Conservation (phyloP, 2,888 invertebrate species). For the Meganola albula region DNA sequence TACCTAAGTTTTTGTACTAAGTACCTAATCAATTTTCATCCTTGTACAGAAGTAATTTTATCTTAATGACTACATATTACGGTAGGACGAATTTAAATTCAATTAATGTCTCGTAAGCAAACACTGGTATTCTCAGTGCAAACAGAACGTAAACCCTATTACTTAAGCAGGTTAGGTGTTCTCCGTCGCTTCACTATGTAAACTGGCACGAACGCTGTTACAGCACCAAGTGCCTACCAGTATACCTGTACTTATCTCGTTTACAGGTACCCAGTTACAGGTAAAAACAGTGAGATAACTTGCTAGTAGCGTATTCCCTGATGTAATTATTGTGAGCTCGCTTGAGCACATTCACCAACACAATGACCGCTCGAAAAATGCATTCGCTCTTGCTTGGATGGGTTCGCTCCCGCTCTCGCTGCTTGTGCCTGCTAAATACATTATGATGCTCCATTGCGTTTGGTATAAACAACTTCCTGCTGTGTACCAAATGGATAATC, state of each 20-base stretch:
- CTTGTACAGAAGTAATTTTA: no score
- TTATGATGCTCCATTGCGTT: slow-evolving; percentile 40
- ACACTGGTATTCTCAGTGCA: slow-evolving; percentile 5
- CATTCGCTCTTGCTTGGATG: slow-evolving; percentile 30
- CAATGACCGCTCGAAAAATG: slow-evolving; percentile 61
- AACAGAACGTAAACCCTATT: slow-evolving; percentile 13
- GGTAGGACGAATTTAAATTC: slow-evolving; percentile 9
- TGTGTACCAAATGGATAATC: slow-evolving; percentile 47
- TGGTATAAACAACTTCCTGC: slow-evolving; percentile 47
- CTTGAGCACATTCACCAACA: slow-evolving; percentile 58
- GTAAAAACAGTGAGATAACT: slow-evolving; percentile 47
- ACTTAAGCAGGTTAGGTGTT: slow-evolving; percentile 11
- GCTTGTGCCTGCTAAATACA: slow-evolving; percentile 28
- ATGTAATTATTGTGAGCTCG: slow-evolving; percentile 66
- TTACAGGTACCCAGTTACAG: slow-evolving; percentile 30
- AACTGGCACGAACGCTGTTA: slow-evolving; percentile 14
- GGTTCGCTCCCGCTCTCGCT: slow-evolving; percentile 17
- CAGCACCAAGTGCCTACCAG: slow-evolving; percentile 15
- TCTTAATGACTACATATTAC: no score
- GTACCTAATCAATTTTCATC: no score
- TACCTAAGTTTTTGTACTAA: no score
- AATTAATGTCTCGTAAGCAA: slow-evolving; percentile 5
- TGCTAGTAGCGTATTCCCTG: slow-evolving; percentile 54
- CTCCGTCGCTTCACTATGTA: slow-evolving; percentile 11
- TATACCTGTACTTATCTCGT: slow-evolving; percentile 25